Evolutionary conservation across 2,113 vertebrate genomes (phyloP).

Genomic region (Mus pahari): DNA sequence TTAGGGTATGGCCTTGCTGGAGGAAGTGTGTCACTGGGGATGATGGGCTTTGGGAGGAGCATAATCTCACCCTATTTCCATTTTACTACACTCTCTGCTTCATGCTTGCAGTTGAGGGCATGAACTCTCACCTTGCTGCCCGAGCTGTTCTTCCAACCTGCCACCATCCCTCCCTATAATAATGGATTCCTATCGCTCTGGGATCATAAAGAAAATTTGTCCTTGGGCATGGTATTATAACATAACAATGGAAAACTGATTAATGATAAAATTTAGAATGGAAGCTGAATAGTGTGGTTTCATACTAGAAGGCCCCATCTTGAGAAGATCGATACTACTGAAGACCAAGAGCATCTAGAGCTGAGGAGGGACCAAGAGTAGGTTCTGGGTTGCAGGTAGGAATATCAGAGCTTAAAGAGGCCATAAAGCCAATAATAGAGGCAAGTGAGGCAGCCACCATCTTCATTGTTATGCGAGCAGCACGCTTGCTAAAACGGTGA

Average conservation of each 20-base stretch:
- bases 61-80: background rate
- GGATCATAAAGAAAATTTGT: background rate
- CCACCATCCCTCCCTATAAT: background rate
- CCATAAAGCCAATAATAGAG: background rate
- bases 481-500: background rate
- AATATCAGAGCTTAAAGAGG: background rate
- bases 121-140: background rate
- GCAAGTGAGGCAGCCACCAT: background rate
- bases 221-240: background rate
- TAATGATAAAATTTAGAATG: too few relatives aligned
- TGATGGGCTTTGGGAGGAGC: background rate
- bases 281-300: background rate
- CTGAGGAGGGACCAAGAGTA: background rate
- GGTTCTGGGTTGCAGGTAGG: background rate
- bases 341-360: background rate
- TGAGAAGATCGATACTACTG: background rate
- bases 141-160: background rate
- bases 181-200: background rate
- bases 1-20: background rate
- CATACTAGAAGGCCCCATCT: background rate
- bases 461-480: background rate
- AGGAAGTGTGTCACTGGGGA: background rate
- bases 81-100: too few relatives aligned
- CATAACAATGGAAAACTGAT: background rate
- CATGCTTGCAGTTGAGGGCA: background rate